Evolutionary conservation across 2,797 vertebrate genomes (phyloP).

Genomic region (Neomorphus geoffroyi): DNA sequence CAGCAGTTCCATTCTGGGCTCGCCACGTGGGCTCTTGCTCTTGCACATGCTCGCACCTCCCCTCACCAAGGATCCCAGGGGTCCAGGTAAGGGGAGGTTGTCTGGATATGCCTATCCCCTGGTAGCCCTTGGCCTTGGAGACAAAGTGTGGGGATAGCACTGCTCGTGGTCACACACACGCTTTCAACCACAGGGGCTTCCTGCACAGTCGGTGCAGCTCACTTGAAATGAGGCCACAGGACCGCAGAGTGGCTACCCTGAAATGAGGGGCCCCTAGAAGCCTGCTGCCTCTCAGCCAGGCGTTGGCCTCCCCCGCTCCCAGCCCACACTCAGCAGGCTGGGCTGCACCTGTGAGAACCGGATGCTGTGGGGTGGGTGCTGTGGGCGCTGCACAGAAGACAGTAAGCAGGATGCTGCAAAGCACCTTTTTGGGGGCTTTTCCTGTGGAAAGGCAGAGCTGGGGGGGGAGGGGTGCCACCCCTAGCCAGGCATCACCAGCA

Average conservation of each 20-base stretch:
- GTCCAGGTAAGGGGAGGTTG: not conserved
- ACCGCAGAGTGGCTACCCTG: not conserved
- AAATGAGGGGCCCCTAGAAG: too few relatives aligned
- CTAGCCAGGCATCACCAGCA: fast-evolving
- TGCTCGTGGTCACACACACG: too few relatives aligned
- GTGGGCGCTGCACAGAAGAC: not conserved
- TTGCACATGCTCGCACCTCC: fast-evolving
- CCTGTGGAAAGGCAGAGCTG: not conserved
- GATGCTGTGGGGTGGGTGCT: not conserved
- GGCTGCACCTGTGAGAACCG: not conserved
- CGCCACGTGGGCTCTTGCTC: not conserved
- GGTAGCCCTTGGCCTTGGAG: not conserved
- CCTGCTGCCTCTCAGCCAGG: too few relatives aligned
- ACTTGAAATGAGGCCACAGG: fast-evolving
- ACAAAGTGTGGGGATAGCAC: too few relatives aligned
- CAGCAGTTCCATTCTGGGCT: not conserved
- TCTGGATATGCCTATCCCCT: too few relatives aligned
- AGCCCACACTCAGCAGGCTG: fast-evolving
- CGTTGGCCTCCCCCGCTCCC: too few relatives aligned
- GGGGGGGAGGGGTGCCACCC: too few relatives aligned
- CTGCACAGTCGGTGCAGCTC: fast-evolving
- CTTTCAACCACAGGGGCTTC: too few relatives aligned
- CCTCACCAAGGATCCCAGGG: not conserved
- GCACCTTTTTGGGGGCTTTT: not conserved
- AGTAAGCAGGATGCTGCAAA: not conserved